Evolutionary conservation across 2,797 vertebrate genomes (phyloP), one percentile per base, ranked within the genome.

Genomic region (Lacerta viridis): DNA sequence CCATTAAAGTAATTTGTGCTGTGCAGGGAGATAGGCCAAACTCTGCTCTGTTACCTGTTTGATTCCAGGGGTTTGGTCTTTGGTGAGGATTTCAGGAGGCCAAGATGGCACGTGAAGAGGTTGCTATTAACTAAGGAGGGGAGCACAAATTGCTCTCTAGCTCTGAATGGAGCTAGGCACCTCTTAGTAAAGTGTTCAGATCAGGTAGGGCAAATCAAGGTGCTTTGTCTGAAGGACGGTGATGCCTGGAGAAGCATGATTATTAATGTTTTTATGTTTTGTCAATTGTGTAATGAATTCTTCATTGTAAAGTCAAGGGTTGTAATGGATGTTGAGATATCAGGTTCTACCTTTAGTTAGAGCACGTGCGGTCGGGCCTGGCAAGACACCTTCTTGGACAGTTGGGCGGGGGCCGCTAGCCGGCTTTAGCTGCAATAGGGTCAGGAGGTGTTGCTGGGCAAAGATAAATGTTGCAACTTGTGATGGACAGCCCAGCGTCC

Each of bases 1-100:
- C 92, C 93, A 93, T 95, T 94, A 93, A 94, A 95, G 92, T 92
- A 92, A 91, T 92, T 89, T 78, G 87, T 17, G 80, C 81, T 90
- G 88, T 94, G 93, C 89, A 92, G 82, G 69, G 39, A 66, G 29
- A 80, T n/a, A 68, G 76, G 81, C 80, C 81, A 87, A 90, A 68
- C 61, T 46, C 74, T 78, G 76, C 76, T 61, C 41, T n/a, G 68
- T 66, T 84, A 84, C 59, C 41, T 84, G 41, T 59, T 18, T 41
- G 59, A 72, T 84, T 87, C 59, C 69, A 84, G 81, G 39, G 33
- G 33, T 55, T n/a, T 59, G 72, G 68, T 74, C 76, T 50, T 61
- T n/a, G 74, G 71, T 43, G 43, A 50, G 27, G 39, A 50, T n/a
- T 75, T 39, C 61, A 89, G 29, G 33, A 81, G 27, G 25, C 76